These are phyloP conservation scores for Eupeodes latifasciatus DNA, from an alignment of 2,888 invertebrate species.

Conservation along the genomic window DNA sequence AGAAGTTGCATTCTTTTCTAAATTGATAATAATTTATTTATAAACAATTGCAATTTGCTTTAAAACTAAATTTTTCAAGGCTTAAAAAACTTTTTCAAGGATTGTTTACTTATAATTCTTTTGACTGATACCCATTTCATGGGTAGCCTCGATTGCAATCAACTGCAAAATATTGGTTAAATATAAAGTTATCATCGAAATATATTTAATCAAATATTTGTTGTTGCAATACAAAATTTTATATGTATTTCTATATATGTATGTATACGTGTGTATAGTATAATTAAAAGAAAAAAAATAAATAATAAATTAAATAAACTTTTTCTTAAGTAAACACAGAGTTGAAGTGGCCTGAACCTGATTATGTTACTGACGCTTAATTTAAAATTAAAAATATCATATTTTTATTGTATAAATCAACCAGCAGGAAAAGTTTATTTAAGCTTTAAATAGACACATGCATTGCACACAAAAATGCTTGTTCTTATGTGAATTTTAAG, in stretches of 20 bases:
- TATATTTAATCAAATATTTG: not conserved
- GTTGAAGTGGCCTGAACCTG: not conserved
- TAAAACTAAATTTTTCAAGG: not conserved
- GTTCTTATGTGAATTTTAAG: not conserved
- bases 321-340: not conserved
- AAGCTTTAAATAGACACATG: no score
- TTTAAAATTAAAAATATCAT: not conserved
- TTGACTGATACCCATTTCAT: not conserved
- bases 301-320: no score
- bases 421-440: not conserved
- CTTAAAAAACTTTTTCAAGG: not conserved
- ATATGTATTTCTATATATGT: not conserved
- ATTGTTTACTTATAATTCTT: not conserved
- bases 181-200: not conserved
- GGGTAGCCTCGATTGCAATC: not conserved
- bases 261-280: no score
- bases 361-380: not conserved
- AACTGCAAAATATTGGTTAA: not conserved
- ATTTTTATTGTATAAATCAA: not conserved
- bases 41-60: not conserved
- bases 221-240: not conserved
- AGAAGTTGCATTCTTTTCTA: not conserved
- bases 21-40: not conserved
- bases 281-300: no score
- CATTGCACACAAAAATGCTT: not conserved